These are phyloP conservation scores for Halichoeres trimaculatus DNA, from an alignment of 2,113 vertebrate species.

Conservation along the genomic window DNA sequence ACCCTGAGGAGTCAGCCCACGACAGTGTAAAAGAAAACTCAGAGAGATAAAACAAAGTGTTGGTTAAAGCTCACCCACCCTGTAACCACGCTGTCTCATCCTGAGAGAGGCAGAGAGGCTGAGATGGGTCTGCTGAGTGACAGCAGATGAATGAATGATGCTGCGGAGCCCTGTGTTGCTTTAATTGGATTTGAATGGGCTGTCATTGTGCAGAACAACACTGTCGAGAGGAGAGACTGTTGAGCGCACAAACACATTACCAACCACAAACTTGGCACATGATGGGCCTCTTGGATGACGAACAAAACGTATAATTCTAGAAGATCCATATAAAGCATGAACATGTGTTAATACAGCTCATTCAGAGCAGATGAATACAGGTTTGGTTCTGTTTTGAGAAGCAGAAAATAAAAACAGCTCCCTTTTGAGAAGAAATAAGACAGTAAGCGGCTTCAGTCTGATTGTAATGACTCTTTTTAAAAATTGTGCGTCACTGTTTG, in stretches of 20 bases:
- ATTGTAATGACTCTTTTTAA: background rate
- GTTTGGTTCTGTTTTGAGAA: background rate
- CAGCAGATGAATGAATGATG: constrained; percentile 72
- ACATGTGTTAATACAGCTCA: constrained; percentile 32
- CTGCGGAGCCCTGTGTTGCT: constrained; percentile 60
- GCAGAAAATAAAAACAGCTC: background rate
- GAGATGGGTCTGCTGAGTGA: constrained; percentile 48
- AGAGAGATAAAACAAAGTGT: constrained; percentile 7
- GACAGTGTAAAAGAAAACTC: constrained; percentile 25
- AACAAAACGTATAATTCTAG: constrained; percentile 37
- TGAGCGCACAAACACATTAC: constrained; percentile 9
- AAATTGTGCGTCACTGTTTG: background rate
- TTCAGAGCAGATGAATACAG: constrained; percentile 21
- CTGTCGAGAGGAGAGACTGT: constrained; percentile 44
- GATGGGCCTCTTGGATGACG: background rate
- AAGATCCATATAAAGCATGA: constrained; percentile 22
- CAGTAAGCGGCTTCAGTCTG: background rate
- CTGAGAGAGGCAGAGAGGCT: constrained; percentile 2
- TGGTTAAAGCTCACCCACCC: constrained; percentile 24
- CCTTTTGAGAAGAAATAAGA: background rate
- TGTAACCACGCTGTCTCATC: constrained; percentile 40
- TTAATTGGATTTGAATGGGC: constrained; percentile 79
- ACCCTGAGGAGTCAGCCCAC: constrained; percentile 22
- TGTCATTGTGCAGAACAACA: constrained; percentile 67
- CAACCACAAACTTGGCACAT: constrained; percentile 23